Conservation (phyloP, 2,888 invertebrate species). For the Macroteleia sp. region DNA sequence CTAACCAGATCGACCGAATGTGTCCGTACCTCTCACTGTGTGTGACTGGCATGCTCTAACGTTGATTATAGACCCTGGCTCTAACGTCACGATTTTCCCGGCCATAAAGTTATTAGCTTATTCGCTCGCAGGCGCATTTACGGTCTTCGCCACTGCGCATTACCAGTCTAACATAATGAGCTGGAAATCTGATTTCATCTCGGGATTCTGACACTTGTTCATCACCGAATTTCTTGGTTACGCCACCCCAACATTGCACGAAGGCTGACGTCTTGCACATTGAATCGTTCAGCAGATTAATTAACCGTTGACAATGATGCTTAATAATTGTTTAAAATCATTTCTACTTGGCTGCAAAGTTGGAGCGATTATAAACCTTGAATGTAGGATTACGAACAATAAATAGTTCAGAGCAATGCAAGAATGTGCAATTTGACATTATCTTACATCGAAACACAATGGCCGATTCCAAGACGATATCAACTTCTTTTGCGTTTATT, state of each 20-base stretch:
- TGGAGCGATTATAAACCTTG: constrained; percentile 18
- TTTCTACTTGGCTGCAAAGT: constrained; percentile 12
- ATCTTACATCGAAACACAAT: constrained; percentile 19
- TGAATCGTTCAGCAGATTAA: not conserved
- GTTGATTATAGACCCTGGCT: constrained; percentile 73
- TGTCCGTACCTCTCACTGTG: constrained; percentile 76
- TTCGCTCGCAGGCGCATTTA: constrained; percentile 51
- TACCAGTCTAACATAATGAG: constrained; percentile 42
- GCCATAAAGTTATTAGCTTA: constrained; percentile 74
- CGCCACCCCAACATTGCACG: not conserved
- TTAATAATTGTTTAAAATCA: not conserved
- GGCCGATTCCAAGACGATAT: constrained; percentile 14
- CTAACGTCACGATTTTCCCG: constrained; percentile 78
- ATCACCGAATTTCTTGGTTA: not conserved
- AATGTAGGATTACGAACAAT: constrained; percentile 16
- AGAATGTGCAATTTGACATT: constrained; percentile 21
- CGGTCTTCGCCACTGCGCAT: constrained; percentile 41
- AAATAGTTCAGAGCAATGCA: constrained; percentile 17
- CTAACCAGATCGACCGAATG: constrained; percentile 72
- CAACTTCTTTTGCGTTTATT: constrained; percentile 16
- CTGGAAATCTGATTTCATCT: constrained; percentile 37
- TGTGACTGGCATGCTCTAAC: constrained; percentile 75
- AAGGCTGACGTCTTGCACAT: not conserved
- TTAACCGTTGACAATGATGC: not conserved
- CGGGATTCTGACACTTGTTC: not conserved